Evolutionary conservation across 2,113 vertebrate genomes (phyloP), one percentile per base, ranked within the genome.

Genomic region (Narcine bancroftii): DNA sequence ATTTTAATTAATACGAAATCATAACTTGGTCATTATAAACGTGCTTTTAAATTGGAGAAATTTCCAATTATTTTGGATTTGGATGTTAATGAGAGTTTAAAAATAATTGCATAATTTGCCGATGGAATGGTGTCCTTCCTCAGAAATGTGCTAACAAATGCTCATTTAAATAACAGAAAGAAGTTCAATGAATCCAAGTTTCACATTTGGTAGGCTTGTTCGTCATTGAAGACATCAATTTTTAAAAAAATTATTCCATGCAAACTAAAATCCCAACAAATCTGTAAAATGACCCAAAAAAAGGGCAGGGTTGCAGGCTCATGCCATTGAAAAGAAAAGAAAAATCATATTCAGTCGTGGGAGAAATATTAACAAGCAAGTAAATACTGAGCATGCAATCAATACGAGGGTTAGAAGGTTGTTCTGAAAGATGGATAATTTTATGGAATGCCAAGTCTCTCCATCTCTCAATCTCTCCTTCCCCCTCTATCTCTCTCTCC

Each of bases 1-100:
- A 91, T 91, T 69, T 69, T 26, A 91, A 91, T 91, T 91, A 91
- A 69, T 69, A 39, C 24, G 47, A 69, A 42, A 45, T 91, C 60
- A 69, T 69, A 69, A 71, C 24, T 39, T 71, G 3, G 11, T 26
- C 65, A 91, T 91, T 69, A 71, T 71, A 69, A 47, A 71, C 11
- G 39, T 29, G 36, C 36, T 89, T 87, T 71, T 47, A 47, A 91
- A 69, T 69, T 65, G 47, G 33, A 36, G 53, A 56, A 60, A 53
- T 87, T 60, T 87, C 53, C 53, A 69, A 91, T 69, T 65, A 69
- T 69, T 91, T 87, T 47, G 89, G 63, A 42, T 83, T 91, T 91
- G 89, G 65, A 45, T 65, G 26, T 33, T 91, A 65, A 91, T 29
- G 36, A 91, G 60, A 87, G 53, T 87, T 87, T 63, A 66, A 42